Conservation (phyloP, 2,113 vertebrate genomes). For the Mus musculus region GRCm39 chr3:26427001-26427500, state of each 20-base stretch:
- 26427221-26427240: not conserved
- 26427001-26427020: constrained; percentile 1
- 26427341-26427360: not conserved
- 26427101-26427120: not conserved
- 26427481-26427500: not conserved
- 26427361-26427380: not conserved
- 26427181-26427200: not conserved
- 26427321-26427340: no score
- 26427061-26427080: not conserved
- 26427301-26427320: not conserved
- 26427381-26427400: not conserved
- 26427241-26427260: no score
- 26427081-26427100: not conserved
- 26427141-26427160: not conserved
- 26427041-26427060: constrained; percentile 16
- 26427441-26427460: constrained; percentile 2
- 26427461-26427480: constrained; percentile 35
- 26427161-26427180: not conserved
- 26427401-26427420: constrained; percentile 22
- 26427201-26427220: not conserved
- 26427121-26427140: no score
- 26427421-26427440: not conserved
- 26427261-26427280: not conserved
- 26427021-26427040: constrained; percentile 46
- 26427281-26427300: no score